These are phyloP conservation scores for Linhomoeus sp. DNA, from an alignment of 2,888 invertebrate species.

Conservation along the genomic window DNA sequence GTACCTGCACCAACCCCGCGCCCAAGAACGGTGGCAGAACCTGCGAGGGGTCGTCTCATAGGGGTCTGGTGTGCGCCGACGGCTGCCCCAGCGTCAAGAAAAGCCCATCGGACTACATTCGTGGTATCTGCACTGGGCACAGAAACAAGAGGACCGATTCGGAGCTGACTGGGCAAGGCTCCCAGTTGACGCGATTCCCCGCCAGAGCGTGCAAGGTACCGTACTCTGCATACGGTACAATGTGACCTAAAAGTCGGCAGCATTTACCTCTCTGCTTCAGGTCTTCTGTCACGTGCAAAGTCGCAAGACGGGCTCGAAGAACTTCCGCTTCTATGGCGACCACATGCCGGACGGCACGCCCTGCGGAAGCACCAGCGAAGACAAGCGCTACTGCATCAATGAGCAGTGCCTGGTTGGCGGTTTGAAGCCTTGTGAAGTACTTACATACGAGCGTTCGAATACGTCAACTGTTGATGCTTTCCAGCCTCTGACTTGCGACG, in stretches of 20 bases:
- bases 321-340: slow-evolving; percentile 27
- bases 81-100: background rate
- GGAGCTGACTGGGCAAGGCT: slow-evolving; percentile 23
- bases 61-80: background rate
- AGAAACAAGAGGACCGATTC: slow-evolving; percentile 18
- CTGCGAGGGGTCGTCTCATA: slow-evolving; percentile 15
- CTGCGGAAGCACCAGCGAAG: slow-evolving; percentile 13
- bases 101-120: slow-evolving; percentile 13
- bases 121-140: slow-evolving; percentile 19
- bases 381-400: slow-evolving; percentile 21
- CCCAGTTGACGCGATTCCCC: slow-evolving; percentile 21
- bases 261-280: slow-evolving; percentile 12
- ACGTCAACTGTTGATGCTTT: background rate
- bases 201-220: slow-evolving; percentile 25
- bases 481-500: background rate
- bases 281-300: slow-evolving; percentile 25
- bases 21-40: slow-evolving; percentile 23
- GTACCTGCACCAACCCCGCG: slow-evolving; percentile 20
- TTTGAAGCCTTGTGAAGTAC: background rate
- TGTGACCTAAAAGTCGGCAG: background rate
- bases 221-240: background rate
- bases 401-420: slow-evolving; percentile 22
- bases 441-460: background rate
- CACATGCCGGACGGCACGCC: slow-evolving; percentile 26
- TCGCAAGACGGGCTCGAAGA: slow-evolving; percentile 15